Evolutionary conservation across 1,140 invertebrate genomes (phyloP).

Genomic region (Eciton burchellii): DNA sequence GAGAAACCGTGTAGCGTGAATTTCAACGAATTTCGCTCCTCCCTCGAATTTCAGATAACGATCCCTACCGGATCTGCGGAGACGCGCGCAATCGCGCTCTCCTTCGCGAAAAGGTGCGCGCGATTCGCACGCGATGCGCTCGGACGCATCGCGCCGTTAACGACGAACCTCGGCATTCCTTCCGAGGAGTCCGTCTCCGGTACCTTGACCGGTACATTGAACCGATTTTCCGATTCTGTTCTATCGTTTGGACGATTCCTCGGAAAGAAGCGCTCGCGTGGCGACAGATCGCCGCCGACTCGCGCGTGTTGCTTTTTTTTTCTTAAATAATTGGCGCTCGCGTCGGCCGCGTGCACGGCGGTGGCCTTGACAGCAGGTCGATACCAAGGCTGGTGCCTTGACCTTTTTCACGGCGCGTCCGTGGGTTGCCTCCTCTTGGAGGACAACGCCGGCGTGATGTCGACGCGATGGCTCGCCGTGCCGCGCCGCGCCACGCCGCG

Average conservation of each 20-base stretch:
- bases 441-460: constrained; percentile 37
- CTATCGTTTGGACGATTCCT: constrained; percentile 71
- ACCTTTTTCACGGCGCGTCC: constrained; percentile 66
- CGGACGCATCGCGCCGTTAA: constrained; percentile 52
- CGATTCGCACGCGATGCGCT: background rate
- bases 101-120: background rate
- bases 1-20: constrained; percentile 17
- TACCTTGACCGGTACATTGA: constrained; percentile 38
- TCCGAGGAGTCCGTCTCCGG: constrained; percentile 76
- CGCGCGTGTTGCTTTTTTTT: background rate
- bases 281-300: constrained; percentile 40
- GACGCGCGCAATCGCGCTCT: constrained; percentile 14
- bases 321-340: constrained; percentile 9
- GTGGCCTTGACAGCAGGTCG: constrained; percentile 64
- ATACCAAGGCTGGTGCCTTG: constrained; percentile 66
- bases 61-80: constrained; percentile 66
- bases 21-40: constrained; percentile 67
- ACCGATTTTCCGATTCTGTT: constrained; percentile 74
- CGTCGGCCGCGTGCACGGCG: constrained; percentile 2
- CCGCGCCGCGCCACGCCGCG: constrained; percentile 19
- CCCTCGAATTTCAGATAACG: constrained; percentile 61
- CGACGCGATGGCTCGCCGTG: constrained; percentile 6
- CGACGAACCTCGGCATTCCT: constrained; percentile 65
- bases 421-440: constrained; percentile 64
- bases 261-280: background rate